Evolutionary conservation across 2,797 vertebrate species (phyloP).

Genomic region (Thaleichthys pacificus): DNA sequence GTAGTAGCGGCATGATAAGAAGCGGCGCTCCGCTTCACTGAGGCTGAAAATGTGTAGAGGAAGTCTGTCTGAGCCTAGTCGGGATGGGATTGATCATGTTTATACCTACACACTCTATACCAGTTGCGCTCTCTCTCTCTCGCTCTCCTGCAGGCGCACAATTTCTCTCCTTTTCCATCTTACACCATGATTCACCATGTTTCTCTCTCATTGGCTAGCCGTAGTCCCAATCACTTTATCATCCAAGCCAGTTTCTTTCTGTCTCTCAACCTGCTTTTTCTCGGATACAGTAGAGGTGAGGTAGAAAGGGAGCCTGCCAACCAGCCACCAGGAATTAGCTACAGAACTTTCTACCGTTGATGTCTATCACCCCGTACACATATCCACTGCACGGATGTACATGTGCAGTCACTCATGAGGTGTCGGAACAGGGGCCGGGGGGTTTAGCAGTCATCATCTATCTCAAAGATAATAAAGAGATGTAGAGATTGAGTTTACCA

Average conservation of each 20-base stretch:
- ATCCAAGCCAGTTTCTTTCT: not conserved
- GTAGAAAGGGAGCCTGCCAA: no score
- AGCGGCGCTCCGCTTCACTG: slow-evolving; percentile 68
- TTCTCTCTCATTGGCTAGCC: not conserved
- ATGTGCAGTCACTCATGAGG: no score
- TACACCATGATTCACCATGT: not conserved
- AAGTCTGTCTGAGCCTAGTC: slow-evolving; percentile 69
- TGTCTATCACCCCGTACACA: no score
- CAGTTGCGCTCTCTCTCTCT: slow-evolving; percentile 25
- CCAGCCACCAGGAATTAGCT: no score
- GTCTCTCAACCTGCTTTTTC: no score
- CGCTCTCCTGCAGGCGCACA: slow-evolving; percentile 22
- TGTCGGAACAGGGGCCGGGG: no score
- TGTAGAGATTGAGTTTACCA: no score
- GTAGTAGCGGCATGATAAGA: slow-evolving; percentile 66
- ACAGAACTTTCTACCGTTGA: no score
- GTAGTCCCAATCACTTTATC: slow-evolving; percentile 32
- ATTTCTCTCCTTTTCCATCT: not conserved
- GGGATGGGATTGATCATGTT: slow-evolving; percentile 73
- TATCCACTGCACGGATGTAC: no score
- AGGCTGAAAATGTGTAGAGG: slow-evolving; percentile 74
- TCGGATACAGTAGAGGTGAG: no score
- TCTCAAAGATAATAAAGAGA: no score
- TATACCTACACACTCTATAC: slow-evolving; percentile 57
- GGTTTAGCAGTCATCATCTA: no score